Evolutionary conservation across 2,888 invertebrate species (phyloP), one percentile per base, ranked within the genome.

Genomic region (Trimorus sp.): DNA sequence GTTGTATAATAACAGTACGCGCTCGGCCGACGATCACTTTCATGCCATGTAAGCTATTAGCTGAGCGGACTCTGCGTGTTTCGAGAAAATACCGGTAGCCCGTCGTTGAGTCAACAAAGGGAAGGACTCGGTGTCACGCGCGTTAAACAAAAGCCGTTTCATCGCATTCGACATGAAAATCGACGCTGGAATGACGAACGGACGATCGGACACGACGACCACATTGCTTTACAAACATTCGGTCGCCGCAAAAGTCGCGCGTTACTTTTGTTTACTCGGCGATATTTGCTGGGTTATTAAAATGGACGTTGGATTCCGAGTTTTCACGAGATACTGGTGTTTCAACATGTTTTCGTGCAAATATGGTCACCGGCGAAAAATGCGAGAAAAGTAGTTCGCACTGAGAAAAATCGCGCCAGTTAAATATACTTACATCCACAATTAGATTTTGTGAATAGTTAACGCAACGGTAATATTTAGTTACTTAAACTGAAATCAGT

Each of bases 91-190:
- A 82, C 77, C 69, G 60, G 81, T 77, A 82, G 77, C 65, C 62
- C 69, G 59, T 74, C 73, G 68, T 71, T 77, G 56, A 73, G 60
- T 82, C 81, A 82, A 82, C 74, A 77, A 76, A 74, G 81, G 74
- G 77, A 82, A 82, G 77, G 77, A 73, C 81, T 66, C 68, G 76
- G 56, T 80, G 80, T 80, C 75, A 71, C 70, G 76, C 71, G 81
- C 56, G 81, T 82, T 77, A 74, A 82, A 77, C 81, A 77, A 82
- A 82, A 82, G 77, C 73, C 42, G 49, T 63, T 73, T 77, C 77
- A 66, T 82, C 81, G 77, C 58, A 70, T 69, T 82, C 59, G 60
- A 77, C 81, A 77, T 73, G 68, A 82, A 82, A 82, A 82, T 82
- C 77, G 77, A 74, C 26, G 65, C 53, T 56, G 66, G 54, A 74